Base-by-base conservation (phyloP, 2,888 invertebrate species). In the Elgonia sp. region DNA sequence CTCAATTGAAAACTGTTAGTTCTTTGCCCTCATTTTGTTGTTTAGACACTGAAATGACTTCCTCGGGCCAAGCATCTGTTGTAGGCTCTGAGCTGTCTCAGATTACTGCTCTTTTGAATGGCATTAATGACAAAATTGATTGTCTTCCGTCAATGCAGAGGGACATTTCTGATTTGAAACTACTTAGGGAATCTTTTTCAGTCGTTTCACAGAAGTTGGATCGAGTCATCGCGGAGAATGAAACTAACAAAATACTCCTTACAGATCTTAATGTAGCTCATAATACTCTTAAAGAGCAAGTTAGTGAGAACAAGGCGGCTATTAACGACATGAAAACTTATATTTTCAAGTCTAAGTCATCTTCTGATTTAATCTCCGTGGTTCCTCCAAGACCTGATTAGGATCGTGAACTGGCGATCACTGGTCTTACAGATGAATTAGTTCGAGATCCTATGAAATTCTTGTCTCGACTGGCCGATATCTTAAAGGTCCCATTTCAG, bases 81-180 rank as follows among this genome's bases (percentile, higher is more conserved):
- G 29, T 29, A 29, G 29, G 29, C 1, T 29, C 29, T 29, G 29
- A 29, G 29, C 5, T 29, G 5, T 29, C 29, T 3, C 29, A 29
- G 29, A 29, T 29, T 29, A 29, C 29, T 29, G 29, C 29, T 29
- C 29, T 29, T 29, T 29, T 29, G 5, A 29, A 29, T 29, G 29
- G 29, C 29, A 53, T 53, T 53, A n/a, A 53, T 53, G n/a, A 53
- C 14, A 53, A 53, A n/a, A 53, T 53, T 53, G 53, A 53, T n/a
- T 53, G 53, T n/a, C 53, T 53, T n/a, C 53, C 53, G 7, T 53
- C 53, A 7, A 53, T 53, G 53, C 53, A 53, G n/a, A 53, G n/a
- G 1, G 53, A 53, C n/a, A 7, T 53, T n/a, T 8, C 14, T 8
- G 53, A 53, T n/a, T 53, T 53, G 53, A 53, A 53, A 16, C 16